These are phyloP conservation scores for Phortica magna DNA, from an alignment of 2,888 invertebrate species.

Conservation along the genomic window DNA sequence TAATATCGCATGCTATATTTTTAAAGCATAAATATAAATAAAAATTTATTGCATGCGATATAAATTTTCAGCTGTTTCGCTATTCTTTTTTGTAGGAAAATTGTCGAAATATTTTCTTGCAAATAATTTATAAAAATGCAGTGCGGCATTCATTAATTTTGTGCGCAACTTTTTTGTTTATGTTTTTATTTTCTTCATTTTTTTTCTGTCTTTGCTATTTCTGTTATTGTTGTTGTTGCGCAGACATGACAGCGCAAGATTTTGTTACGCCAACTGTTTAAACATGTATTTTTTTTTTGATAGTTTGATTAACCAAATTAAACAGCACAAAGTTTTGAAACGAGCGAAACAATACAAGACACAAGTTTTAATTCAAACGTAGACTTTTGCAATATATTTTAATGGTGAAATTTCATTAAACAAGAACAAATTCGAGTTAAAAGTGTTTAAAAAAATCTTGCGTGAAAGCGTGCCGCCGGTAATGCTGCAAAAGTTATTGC, in stretches of 20 bases:
- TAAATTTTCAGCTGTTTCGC: not conserved
- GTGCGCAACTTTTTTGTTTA: not conserved
- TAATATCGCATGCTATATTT: not conserved
- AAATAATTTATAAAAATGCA: constrained; percentile 44
- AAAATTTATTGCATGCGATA: not conserved
- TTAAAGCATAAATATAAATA: not conserved
- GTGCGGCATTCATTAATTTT: not conserved
- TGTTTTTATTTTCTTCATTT: not conserved
- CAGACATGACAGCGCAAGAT: not conserved
- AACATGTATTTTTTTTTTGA: too few relatives aligned
- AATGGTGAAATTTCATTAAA: too few relatives aligned
- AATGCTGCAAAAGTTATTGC: not conserved
- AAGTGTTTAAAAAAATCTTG: too few relatives aligned
- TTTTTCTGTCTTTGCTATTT: not conserved
- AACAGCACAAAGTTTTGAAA: too few relatives aligned
- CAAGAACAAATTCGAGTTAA: too few relatives aligned
- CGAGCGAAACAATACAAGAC: too few relatives aligned
- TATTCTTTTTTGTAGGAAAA: constrained; percentile 25
- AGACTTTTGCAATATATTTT: too few relatives aligned
- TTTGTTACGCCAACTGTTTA: constrained; percentile 1
- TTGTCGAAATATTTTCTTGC: constrained; percentile 51
- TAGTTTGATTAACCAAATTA: too few relatives aligned
- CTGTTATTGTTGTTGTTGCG: not conserved
- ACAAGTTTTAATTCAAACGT: too few relatives aligned
- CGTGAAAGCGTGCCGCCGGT: too few relatives aligned